These are phyloP conservation scores for Streblospio benedicti DNA, from an alignment of 1,140 invertebrate genomes.

Conservation along the genomic window DNA sequence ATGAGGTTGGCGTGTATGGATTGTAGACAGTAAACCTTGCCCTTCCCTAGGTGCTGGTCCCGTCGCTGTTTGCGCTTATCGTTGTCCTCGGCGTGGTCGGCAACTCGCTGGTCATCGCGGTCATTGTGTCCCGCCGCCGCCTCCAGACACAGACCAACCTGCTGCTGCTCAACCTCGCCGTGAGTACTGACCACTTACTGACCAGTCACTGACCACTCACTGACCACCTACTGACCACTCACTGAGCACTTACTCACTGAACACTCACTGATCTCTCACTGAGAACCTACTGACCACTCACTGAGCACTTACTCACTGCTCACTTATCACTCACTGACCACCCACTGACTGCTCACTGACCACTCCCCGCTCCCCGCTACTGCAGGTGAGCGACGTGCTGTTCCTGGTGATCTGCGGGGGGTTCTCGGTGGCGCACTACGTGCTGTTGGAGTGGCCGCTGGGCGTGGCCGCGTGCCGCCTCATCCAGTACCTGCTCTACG, in stretches of 20 bases:
- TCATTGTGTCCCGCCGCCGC: background rate
- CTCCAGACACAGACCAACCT: background rate
- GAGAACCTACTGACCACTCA: no score
- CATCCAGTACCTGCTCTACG: slow-evolving; percentile 37
- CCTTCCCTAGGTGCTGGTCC: background rate
- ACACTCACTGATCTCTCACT: no score
- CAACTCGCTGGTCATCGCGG: background rate
- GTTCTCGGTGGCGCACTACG: slow-evolving; percentile 11
- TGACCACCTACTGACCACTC: no score
- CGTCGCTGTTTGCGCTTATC: slow-evolving; percentile 7
- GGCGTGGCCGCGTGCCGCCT: slow-evolving; percentile 14
- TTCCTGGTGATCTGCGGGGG: slow-evolving; percentile 12
- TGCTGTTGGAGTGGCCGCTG: background rate
- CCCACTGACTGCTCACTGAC: no score
- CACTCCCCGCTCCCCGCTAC: no score
- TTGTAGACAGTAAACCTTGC: background rate
- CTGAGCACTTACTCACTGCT: no score
- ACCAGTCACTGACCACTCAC: no score
- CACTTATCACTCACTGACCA: no score
- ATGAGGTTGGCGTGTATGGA: no score
- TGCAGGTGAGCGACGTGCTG: slow-evolving; percentile 7
- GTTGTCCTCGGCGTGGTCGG: slow-evolving; percentile 7
- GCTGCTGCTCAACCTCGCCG: background rate
- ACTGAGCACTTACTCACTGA: no score
- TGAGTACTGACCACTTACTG: no score